Conservation (phyloP, 2,888 invertebrate genomes). For the Herminia tarsipennalis region DNA sequence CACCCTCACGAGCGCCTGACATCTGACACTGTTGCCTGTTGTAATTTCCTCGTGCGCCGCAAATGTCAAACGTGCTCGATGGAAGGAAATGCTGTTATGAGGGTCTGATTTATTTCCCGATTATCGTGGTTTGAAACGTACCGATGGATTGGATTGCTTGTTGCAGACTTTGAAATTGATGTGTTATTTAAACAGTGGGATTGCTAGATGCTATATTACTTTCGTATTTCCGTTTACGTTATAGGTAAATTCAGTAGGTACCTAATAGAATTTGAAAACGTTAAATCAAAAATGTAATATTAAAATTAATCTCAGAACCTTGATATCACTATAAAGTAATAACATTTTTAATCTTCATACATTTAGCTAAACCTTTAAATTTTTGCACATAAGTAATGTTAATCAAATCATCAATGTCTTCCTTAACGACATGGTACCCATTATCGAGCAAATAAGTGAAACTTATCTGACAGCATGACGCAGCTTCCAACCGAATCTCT, state of each 20-base stretch:
- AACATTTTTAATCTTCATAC: neutral
- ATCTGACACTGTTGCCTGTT: conserved; percentile 48
- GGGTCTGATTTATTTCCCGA: conserved; percentile 41
- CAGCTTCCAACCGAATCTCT: conserved; percentile 13
- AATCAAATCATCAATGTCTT: too few relatives aligned
- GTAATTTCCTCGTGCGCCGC: conserved; percentile 66
- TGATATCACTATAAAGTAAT: too few relatives aligned
- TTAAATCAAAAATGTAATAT: too few relatives aligned
- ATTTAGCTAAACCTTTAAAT: too few relatives aligned
- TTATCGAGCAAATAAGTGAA: conserved; percentile 18
- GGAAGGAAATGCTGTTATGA: conserved; percentile 44
- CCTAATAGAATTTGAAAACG: too few relatives aligned
- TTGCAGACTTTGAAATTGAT: conserved; percentile 14
- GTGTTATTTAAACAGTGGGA: too few relatives aligned
- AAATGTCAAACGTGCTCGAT: conserved; percentile 66
- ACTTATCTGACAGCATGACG: conserved; percentile 18
- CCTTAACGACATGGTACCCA: too few relatives aligned
- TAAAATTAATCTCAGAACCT: too few relatives aligned
- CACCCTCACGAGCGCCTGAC: conserved; percentile 42
- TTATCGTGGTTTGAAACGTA: conserved; percentile 31
- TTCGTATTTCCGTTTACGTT: neutral
- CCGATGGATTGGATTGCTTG: too few relatives aligned
- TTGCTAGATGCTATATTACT: too few relatives aligned
- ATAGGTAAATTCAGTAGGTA: too few relatives aligned
- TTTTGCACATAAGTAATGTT: too few relatives aligned